A percentile compares a stretch with the other conserved stretches of the same genome.
Conservation (phyloP, 2,888 invertebrate genomes). For the Dione vanillae region DNA sequence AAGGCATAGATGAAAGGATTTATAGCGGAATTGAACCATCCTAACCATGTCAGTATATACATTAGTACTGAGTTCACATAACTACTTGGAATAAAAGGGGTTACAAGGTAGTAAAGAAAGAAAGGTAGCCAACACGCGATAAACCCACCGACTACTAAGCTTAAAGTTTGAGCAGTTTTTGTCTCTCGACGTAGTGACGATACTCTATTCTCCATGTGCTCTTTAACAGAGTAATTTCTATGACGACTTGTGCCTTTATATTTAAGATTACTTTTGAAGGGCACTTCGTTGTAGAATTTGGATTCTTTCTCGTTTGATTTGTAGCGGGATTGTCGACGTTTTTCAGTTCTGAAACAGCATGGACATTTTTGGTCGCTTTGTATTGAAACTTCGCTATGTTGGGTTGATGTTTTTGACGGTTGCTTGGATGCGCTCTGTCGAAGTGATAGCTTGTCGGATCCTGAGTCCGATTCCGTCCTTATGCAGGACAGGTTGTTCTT, state of each 20-base stretch:
- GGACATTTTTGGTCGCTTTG: constrained; percentile 74
- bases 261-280: constrained; percentile 75
- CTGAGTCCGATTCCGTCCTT: constrained; percentile 78
- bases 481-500: constrained; percentile 75
- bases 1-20: constrained; percentile 96
- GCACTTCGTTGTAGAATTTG: constrained; percentile 70
- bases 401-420: constrained; percentile 65
- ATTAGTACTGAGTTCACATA: constrained; percentile 87
- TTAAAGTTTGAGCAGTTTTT: constrained; percentile 94
- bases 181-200: constrained; percentile 90
- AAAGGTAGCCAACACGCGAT: constrained; percentile 95
- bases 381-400: constrained; percentile 68
- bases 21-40: constrained; percentile 95
- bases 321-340: constrained; percentile 62
- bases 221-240: constrained; percentile 81
- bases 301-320: constrained; percentile 67
- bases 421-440: constrained; percentile 73
- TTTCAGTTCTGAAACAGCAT: constrained; percentile 72
- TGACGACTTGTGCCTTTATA: constrained; percentile 73
- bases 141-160: constrained; percentile 94
- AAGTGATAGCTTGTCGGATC: constrained; percentile 74
- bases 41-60: constrained; percentile 93
- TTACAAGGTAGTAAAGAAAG: constrained; percentile 91
- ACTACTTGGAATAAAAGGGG: constrained; percentile 88
- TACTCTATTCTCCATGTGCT: constrained; percentile 85